Evolutionary conservation across 1,140 invertebrate species (phyloP).

Genomic region (Caenorhabditis briggsae): DNA sequence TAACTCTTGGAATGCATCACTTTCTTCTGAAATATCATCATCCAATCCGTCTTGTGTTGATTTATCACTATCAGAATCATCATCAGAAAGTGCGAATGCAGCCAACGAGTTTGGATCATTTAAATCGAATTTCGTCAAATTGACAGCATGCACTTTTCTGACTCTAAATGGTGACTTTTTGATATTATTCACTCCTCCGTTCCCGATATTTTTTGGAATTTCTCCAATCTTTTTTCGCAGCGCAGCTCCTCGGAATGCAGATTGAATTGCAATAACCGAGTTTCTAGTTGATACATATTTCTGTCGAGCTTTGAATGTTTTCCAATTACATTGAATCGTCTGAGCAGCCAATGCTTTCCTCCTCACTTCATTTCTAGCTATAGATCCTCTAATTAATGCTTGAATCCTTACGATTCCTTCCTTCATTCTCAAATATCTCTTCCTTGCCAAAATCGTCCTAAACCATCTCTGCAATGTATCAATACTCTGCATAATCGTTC

Average conservation of each 20-base stretch:
- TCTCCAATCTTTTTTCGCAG: conserved; percentile 31
- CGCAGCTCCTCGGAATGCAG: conserved; percentile 73
- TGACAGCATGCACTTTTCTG: conserved; percentile 64
- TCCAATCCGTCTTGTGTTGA: conserved; percentile 61
- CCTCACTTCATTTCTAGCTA: conserved; percentile 75
- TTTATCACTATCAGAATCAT: conserved; percentile 61
- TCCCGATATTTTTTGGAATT: conserved; percentile 13
- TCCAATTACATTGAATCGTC: conserved; percentile 86
- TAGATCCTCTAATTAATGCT: conserved; percentile 81
- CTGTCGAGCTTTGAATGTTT: conserved; percentile 82
- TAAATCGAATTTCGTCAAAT: conserved; percentile 68
- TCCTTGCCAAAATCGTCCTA: conserved; percentile 85
- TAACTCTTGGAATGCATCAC: conserved; percentile 55
- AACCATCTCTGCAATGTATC: conserved; percentile 92
- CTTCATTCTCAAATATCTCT: conserved; percentile 85
- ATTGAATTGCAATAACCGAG: conserved; percentile 84
- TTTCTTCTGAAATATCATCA: conserved; percentile 60
- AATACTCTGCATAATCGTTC: conserved; percentile 92
- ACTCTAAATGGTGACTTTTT: conserved; percentile 56
- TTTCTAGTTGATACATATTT: conserved; percentile 83
- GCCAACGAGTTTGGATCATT: conserved; percentile 63
- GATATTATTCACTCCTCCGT: conserved; percentile 39
- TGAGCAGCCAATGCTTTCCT: conserved; percentile 82
- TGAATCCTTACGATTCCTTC: conserved; percentile 86
- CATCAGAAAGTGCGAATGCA: conserved; percentile 43